phyloP scores from a whole-genome alignment of 2,888 invertebrate genomes.

The Tridacna gigas region DNA sequence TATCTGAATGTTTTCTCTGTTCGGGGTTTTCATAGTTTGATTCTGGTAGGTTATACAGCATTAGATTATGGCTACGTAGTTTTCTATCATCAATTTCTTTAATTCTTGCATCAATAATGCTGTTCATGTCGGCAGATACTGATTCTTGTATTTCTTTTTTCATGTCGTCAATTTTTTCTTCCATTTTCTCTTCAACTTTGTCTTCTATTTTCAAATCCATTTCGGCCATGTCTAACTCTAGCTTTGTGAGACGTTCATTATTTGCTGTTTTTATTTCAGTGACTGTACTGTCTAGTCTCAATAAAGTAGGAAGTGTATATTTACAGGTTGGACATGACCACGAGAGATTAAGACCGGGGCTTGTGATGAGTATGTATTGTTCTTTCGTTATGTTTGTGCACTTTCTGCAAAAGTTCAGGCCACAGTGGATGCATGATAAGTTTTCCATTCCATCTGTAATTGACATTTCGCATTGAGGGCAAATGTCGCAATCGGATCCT shows the following conservation, averaged over 20 bases:
- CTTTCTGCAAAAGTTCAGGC: not conserved
- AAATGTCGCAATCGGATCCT: slow-evolving; percentile 1
- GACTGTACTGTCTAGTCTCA: not conserved
- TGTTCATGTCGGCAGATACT: not conserved
- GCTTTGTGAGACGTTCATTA: not conserved
- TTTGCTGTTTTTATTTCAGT: not conserved
- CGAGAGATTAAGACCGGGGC: not conserved
- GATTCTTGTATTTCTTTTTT: not conserved
- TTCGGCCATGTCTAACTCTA: not conserved
- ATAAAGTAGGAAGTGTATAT: not conserved
- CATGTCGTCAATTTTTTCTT: not conserved
- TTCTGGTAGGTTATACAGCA: slow-evolving; percentile 3
- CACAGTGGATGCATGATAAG: slow-evolving; percentile 1
- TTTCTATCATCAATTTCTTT: not conserved
- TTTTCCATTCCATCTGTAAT: not conserved
- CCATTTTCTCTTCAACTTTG: not conserved
- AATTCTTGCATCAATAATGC: not conserved
- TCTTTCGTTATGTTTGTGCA: slow-evolving; percentile 6
- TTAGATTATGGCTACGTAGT: not conserved
- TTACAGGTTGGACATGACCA: not conserved
- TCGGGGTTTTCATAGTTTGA: not conserved
- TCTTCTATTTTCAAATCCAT: not conserved
- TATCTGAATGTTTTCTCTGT: not conserved
- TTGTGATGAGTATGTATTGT: not conserved
- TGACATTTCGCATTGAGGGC: not conserved